Evolutionary conservation across 2,113 vertebrate species (phyloP).

Genomic region (Cephalopholis sonnerati): DNA sequence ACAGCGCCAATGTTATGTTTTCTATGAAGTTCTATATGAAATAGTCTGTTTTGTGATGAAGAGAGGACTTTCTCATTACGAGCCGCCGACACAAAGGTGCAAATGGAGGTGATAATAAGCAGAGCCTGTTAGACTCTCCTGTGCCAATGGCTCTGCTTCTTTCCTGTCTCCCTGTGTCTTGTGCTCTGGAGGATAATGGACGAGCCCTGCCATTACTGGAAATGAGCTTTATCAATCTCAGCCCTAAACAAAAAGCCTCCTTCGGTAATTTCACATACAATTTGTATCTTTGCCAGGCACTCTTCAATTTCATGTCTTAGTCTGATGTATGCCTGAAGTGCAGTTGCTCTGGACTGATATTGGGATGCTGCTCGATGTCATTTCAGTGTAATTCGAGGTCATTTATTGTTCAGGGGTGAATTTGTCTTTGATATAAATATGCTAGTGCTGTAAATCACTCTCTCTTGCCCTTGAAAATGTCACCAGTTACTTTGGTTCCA

Average conservation of each 20-base stretch:
- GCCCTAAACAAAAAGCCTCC: slow-evolving; percentile 44
- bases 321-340: slow-evolving; percentile 47
- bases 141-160: slow-evolving; percentile 35
- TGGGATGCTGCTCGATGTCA: slow-evolving; percentile 18
- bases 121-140: slow-evolving; percentile 27
- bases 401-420: slow-evolving; percentile 35
- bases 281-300: slow-evolving; percentile 32
- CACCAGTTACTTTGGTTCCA: slow-evolving; percentile 2
- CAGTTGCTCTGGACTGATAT: slow-evolving; percentile 4
- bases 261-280: slow-evolving; percentile 34
- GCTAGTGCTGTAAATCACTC: slow-evolving; percentile 27
- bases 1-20: slow-evolving; percentile 25
- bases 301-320: slow-evolving; percentile 35
- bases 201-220: slow-evolving; percentile 46
- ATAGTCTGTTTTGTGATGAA: slow-evolving; percentile 43
- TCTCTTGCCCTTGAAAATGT: slow-evolving; percentile 37
- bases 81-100: slow-evolving; percentile 34
- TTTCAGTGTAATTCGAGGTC: slow-evolving; percentile 39
- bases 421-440: slow-evolving; percentile 48
- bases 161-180: slow-evolving; percentile 26
- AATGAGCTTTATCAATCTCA: slow-evolving; percentile 67
- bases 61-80: slow-evolving; percentile 38
- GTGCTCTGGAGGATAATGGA: slow-evolving; percentile 60
- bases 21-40: slow-evolving; percentile 32
- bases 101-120: slow-evolving; percentile 56